A percentile compares a stretch with the other conserved stretches of the same genome.
Evolutionary conservation across 2,113 vertebrate species (phyloP).

Genomic region (Cavia aperea): DNA sequence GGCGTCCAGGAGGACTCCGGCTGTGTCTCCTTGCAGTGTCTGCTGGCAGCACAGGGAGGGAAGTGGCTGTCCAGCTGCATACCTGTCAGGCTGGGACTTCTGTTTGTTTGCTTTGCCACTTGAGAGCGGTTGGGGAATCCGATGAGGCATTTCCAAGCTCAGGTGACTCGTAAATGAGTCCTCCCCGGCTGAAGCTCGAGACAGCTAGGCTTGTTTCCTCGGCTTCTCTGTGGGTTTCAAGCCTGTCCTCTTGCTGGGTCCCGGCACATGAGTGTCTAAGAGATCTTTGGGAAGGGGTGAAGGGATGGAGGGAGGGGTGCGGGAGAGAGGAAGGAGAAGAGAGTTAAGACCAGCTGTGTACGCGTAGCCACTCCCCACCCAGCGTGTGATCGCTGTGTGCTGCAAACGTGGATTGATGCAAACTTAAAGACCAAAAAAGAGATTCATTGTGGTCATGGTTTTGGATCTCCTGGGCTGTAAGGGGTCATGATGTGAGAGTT

Average conservation of each 20-base stretch:
- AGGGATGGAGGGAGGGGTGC: not conserved
- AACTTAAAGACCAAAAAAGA: not conserved
- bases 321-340: not conserved
- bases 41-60: not conserved
- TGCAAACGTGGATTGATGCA: not conserved
- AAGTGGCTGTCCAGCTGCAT: not conserved
- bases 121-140: not conserved
- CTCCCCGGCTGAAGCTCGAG: not conserved
- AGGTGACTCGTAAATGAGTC: slow-evolving; percentile 15
- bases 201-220: slow-evolving; percentile 3
- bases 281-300: not conserved
- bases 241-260: not conserved
- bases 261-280: not conserved
- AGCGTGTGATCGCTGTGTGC: not conserved
- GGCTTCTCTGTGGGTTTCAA: not conserved
- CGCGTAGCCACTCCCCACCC: not conserved
- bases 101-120: not conserved
- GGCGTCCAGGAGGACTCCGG: not conserved
- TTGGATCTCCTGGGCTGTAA: not conserved
- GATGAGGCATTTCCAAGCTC: not conserved
- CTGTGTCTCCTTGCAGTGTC: slow-evolving; percentile 2
- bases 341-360: not conserved
- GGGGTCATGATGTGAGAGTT: not conserved
- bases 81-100: not conserved
- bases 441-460: not conserved